Evolutionary conservation across 2,797 vertebrate species (phyloP).

Genomic region (Sebastes elongatus): DNA sequence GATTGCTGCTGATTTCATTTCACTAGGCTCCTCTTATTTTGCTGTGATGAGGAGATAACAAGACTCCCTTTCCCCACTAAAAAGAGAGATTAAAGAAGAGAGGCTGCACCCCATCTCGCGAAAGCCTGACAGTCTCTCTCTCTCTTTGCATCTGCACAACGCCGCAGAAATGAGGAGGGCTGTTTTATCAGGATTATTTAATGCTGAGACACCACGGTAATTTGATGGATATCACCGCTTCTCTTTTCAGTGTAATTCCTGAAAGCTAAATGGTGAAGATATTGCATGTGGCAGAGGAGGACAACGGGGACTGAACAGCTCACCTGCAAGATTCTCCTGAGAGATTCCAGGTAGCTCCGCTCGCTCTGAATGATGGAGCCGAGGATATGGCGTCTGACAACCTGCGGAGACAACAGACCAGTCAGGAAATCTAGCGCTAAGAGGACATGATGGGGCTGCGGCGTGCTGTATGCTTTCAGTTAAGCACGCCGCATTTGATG

Average conservation of each 20-base stretch:
- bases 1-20: constrained; percentile 68
- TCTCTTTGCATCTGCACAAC: constrained; percentile 18
- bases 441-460: constrained; percentile 53
- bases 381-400: constrained; percentile 92
- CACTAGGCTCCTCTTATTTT: constrained; percentile 53
- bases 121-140: constrained; percentile 19
- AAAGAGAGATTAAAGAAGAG: constrained; percentile 57
- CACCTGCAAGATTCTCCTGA: constrained; percentile 93
- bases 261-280: constrained; percentile 49
- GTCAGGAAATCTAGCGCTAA: constrained; percentile 58
- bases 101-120: constrained; percentile 28
- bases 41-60: constrained; percentile 62
- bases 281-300: constrained; percentile 69
- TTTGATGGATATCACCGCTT: constrained; percentile 70
- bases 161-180: constrained; percentile 24
- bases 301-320: constrained; percentile 54
- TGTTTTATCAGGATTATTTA: constrained; percentile 65
- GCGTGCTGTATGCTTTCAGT: constrained; percentile 36
- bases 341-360: constrained; percentile 91
- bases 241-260: constrained; percentile 38
- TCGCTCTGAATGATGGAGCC: constrained; percentile 95
- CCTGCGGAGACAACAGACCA: constrained; percentile 78
- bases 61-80: constrained; percentile 41
- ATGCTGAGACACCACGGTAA: constrained; percentile 57
- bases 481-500: constrained; percentile 49